Conservation (phyloP, 2,888 invertebrate genomes). For the Nomada fucata region DNA sequence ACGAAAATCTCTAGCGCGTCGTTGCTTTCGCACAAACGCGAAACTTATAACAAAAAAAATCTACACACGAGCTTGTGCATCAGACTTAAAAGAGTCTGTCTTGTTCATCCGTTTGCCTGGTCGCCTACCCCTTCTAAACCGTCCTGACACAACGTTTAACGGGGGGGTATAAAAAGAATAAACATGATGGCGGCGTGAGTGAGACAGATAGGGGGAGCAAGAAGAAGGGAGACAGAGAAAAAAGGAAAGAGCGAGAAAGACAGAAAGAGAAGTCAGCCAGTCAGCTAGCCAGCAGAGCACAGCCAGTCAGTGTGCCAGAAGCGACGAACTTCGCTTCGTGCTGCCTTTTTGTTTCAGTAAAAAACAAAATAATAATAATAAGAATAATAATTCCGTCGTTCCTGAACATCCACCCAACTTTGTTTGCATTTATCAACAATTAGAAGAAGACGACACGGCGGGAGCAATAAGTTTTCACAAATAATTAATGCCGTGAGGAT, state of each 20-base stretch:
- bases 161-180: slow-evolving; percentile 72
- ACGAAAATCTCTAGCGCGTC: slow-evolving; percentile 1
- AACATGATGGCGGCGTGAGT: slow-evolving; percentile 70
- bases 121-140: slow-evolving; percentile 63
- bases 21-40: neutral
- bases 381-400: slow-evolving; percentile 28
- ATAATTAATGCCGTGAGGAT: slow-evolving; percentile 46
- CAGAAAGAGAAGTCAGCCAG: slow-evolving; percentile 57
- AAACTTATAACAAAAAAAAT: slow-evolving; percentile 4
- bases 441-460: neutral
- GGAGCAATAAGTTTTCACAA: slow-evolving; percentile 5
- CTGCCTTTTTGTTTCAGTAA: slow-evolving; percentile 64
- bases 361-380: slow-evolving; percentile 21
- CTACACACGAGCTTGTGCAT: slow-evolving; percentile 26
- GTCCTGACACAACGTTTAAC: slow-evolving; percentile 67
- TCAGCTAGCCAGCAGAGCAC: slow-evolving; percentile 51
- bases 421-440: slow-evolving; percentile 32
- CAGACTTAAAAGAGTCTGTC: slow-evolving; percentile 19
- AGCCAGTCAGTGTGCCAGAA: slow-evolving; percentile 70
- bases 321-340: slow-evolving; percentile 66
- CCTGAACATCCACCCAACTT: slow-evolving; percentile 29
- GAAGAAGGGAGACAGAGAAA: slow-evolving; percentile 29
- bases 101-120: slow-evolving; percentile 59
- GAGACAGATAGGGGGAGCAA: slow-evolving; percentile 53
- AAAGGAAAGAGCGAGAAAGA: slow-evolving; percentile 37